These are phyloP conservation scores for Neelides folsomi DNA, from an alignment of 2,888 invertebrate genomes.

Conservation along the genomic window DNA sequence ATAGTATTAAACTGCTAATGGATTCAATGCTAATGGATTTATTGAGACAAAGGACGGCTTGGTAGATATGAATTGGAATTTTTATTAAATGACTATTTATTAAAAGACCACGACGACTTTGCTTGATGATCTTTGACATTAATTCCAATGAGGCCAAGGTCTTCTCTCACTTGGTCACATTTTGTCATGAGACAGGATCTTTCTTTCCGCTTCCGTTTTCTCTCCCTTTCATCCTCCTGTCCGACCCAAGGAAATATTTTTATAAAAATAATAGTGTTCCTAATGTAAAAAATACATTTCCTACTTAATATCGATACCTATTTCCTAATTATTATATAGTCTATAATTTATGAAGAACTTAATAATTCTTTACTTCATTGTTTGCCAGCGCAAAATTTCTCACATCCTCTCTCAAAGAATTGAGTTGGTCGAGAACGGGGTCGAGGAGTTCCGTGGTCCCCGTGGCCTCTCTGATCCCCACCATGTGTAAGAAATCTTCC, in stretches of 20 bases:
- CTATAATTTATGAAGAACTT: background rate
- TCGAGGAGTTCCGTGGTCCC: constrained; percentile 6
- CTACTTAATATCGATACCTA: too few relatives aligned
- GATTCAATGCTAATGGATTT: too few relatives aligned
- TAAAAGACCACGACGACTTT: constrained; percentile 15
- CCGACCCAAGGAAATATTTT: too few relatives aligned
- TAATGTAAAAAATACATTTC: background rate
- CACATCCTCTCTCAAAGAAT: constrained; percentile 20
- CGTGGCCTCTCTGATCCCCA: constrained; percentile 12
- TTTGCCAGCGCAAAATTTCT: constrained; percentile 17
- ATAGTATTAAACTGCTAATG: too few relatives aligned
- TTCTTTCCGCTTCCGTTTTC: constrained; percentile 18
- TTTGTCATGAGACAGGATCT: constrained; percentile 13
- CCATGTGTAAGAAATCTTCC: constrained; percentile 12
- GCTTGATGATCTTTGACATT: constrained; percentile 25
- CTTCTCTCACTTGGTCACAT: constrained; percentile 23
- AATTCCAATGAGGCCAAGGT: constrained; percentile 13
- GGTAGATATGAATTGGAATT: too few relatives aligned
- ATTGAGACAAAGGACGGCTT: too few relatives aligned
- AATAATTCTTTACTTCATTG: constrained; percentile 11
- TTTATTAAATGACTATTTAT: background rate
- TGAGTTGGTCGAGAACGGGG: constrained; percentile 15
- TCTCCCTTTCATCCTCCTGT: constrained; percentile 10
- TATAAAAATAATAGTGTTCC: background rate
- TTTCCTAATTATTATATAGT: background rate